Percentiles rank a stretch among this genome's conserved stretches.
phyloP scores from a whole-genome alignment of 1,140 invertebrate genomes.

The Daktulosphaira vitifoliae region DNA sequence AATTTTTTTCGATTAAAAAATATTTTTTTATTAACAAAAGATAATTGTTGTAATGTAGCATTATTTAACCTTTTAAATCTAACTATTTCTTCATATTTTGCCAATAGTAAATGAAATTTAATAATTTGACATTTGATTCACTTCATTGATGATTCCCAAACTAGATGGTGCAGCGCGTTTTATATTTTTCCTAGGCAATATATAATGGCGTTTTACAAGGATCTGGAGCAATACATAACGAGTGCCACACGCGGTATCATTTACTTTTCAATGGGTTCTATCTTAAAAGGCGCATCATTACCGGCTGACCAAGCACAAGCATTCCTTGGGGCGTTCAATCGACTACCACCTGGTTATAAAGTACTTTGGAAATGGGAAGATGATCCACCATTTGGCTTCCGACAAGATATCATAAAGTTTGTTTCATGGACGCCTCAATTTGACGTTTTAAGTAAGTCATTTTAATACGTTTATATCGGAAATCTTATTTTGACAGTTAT shows the following conservation, averaged over 20 bases:
- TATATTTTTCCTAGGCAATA: no score
- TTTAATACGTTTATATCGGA: no score
- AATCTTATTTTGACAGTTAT: no score
- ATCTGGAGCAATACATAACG: conserved; percentile 11
- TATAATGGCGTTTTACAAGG: conserved; percentile 21
- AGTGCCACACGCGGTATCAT: conserved; percentile 40
- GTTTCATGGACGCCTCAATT: conserved; percentile 56
- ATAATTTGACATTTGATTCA: no score
- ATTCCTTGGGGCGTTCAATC: conserved; percentile 41
- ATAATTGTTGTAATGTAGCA: no score
- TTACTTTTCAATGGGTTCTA: conserved; percentile 43
- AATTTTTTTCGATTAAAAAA: no score
- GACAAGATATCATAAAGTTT: conserved; percentile 52
- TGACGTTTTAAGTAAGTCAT: conserved; percentile 53
- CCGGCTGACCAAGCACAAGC: conserved; percentile 37
- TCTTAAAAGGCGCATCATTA: conserved; percentile 38
- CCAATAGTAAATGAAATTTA: no score
- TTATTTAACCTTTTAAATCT: no score
- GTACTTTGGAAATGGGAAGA: conserved; percentile 54
- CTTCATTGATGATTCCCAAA: no score
- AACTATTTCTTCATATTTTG: no score
- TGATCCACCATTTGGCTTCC: conserved; percentile 28
- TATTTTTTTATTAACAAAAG: no score
- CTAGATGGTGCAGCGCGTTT: no score
- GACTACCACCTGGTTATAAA: conserved; percentile 44